Evolutionary conservation across 2,113 vertebrate genomes (phyloP).

Genomic region (Silurus glanis): DNA sequence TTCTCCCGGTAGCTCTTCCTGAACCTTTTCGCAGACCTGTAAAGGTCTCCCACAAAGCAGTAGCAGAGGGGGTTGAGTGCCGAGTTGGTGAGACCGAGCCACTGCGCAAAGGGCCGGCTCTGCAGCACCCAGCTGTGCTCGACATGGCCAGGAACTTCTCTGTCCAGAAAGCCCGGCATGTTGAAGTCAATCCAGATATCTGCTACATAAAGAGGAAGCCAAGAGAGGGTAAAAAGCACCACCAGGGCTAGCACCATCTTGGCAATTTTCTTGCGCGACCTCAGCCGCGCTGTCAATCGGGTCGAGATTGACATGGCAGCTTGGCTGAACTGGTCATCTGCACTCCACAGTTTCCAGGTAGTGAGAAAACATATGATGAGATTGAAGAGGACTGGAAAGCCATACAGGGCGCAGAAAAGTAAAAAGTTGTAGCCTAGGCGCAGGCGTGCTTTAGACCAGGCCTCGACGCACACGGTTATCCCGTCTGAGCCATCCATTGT

Average conservation of each 20-base stretch:
- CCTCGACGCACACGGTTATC: conserved; percentile 65
- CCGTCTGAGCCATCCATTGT: conserved; percentile 54
- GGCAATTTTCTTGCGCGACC: conserved; percentile 65
- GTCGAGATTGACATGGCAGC: conserved; percentile 41
- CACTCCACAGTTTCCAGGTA: conserved; percentile 59
- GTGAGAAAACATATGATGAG: conserved; percentile 67
- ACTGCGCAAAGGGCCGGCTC: conserved; percentile 65
- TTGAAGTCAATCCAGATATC: conserved; percentile 72
- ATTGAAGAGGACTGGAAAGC: conserved; percentile 68
- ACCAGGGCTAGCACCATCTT: conserved; percentile 71
- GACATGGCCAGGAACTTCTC: conserved; percentile 36
- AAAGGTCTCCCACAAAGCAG: conserved; percentile 69
- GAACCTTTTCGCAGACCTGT: conserved; percentile 65
- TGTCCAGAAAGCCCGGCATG: conserved; percentile 53
- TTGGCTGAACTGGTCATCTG: conserved; percentile 52
- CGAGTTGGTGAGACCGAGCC: conserved; percentile 71
- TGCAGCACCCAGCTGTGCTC: conserved; percentile 65
- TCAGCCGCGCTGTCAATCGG: conserved; percentile 53
- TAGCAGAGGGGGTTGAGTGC: conserved; percentile 70
- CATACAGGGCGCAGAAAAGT: conserved; percentile 67
- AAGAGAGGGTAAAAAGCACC: conserved; percentile 67
- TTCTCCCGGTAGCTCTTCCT: conserved; percentile 63
- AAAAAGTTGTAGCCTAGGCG: conserved; percentile 68
- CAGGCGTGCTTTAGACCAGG: conserved; percentile 62
- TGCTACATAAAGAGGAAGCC: conserved; percentile 66